Conservation (phyloP, 1,140 invertebrate genomes). For the Drosophila erecta region DNA sequence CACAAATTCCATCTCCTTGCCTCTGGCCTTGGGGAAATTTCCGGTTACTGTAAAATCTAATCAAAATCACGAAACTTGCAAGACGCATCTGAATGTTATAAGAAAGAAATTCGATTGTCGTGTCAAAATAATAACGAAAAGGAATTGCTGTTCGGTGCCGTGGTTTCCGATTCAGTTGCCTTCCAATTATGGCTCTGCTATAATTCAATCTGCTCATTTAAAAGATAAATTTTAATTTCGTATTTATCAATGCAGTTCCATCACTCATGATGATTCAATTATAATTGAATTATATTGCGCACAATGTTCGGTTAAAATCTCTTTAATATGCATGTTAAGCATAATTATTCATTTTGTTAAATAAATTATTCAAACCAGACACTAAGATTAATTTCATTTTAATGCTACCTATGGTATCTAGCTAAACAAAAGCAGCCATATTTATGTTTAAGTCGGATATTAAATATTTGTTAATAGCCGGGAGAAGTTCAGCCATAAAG, state of each 20-base stretch:
- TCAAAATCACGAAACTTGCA: constrained; percentile 19
- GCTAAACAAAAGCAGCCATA: no score
- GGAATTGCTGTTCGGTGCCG: background rate
- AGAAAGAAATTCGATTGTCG: background rate
- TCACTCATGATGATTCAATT: constrained; percentile 10
- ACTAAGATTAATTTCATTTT: no score
- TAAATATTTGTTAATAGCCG: constrained; percentile 1
- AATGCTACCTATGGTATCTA: no score
- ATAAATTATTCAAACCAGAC: no score
- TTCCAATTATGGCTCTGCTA: background rate
- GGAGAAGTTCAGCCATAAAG: background rate
- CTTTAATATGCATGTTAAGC: no score
- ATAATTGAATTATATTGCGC: constrained; percentile 3
- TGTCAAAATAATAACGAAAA: no score
- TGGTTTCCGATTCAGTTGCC: constrained; percentile 3
- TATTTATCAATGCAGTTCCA: constrained; percentile 13
- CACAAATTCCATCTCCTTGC: constrained; percentile 23
- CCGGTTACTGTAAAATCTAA: constrained; percentile 19
- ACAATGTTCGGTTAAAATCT: background rate
- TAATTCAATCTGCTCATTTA: constrained; percentile 1
- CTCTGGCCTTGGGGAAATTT: constrained; percentile 28
- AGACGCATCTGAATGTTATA: constrained; percentile 8
- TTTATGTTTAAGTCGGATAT: background rate
- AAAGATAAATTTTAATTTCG: constrained; percentile 1
- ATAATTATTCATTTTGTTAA: no score